Base-by-base conservation (phyloP, 2,888 invertebrate species). In the Luperina nickerlii region DNA sequence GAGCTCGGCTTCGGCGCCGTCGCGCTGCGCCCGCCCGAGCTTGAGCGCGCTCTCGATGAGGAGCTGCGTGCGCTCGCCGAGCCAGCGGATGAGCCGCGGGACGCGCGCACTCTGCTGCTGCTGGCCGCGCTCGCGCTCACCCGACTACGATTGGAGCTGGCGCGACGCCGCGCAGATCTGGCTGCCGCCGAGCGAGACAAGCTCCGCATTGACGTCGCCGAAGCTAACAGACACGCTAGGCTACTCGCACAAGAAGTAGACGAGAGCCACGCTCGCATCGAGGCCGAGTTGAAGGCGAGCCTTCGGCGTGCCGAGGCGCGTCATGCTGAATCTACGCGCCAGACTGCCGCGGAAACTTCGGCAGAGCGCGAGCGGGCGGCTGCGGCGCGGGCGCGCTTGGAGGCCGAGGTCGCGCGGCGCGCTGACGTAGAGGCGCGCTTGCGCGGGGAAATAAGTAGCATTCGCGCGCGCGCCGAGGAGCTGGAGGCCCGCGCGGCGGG, bases 241-340 rank as follows among this genome's bases (percentile, higher is more conserved):
- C 93, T 98, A 76, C 96, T 99, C 73, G 99, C 99, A 1, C 98
- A 98, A 90, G 99, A 99, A 94, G 98, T 99, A 3, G 99, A 99
- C 93, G 99, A 99, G 91, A 98, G 98, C 89, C 99, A 99, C 93
- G 97, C 98, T 1, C 97, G 98, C 80, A 97, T 99, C 92, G 99
- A 99, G 93, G 98, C 98, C 83, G 98, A 98, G 54, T 97, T 98
- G 51, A 98, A 98, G 91, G 97, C 97, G 70, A 98, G 97, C 96
- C 97, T 98, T 70, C 98, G 98, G 81, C 96, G 98, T 69, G 94
- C 98, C 38, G 99, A 99, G 92, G 97, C 97, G 81, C 97, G 98
- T 80, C 98, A 99, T 92, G 97, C 98, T 0, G 99, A 99, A 84
- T 97, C 98, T 81, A 95, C 98, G 15, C 98, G 98, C 81, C 97